Evolutionary conservation across 2,113 vertebrate genomes (phyloP).

Genomic region (Toxostoma redivivum): DNA sequence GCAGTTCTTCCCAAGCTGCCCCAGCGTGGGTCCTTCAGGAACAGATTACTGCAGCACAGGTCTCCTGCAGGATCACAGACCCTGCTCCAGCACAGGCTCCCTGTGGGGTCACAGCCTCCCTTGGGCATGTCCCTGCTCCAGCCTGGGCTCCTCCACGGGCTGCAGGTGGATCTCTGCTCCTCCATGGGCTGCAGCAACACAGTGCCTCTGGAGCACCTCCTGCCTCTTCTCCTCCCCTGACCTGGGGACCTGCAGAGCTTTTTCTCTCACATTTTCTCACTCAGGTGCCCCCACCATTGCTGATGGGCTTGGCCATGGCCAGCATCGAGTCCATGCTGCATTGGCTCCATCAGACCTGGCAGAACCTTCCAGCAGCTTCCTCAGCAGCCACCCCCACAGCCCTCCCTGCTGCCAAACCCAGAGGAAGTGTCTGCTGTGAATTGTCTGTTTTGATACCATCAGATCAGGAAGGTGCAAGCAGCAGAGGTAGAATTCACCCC

Average conservation of each 20-base stretch:
- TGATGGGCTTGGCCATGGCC: not conserved
- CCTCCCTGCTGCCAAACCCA: not conserved
- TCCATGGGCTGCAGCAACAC: not conserved
- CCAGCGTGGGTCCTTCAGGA: not conserved
- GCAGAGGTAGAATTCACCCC: not conserved
- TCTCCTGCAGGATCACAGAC: not conserved
- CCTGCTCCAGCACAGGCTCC: not conserved
- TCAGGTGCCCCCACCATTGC: fast-evolving
- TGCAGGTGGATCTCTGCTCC: not conserved
- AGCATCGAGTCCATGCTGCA: too few species aligned
- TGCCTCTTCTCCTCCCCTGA: not conserved
- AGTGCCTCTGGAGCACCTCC: not conserved
- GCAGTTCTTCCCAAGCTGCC: not conserved
- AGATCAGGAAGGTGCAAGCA: not conserved
- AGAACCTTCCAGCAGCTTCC: not conserved
- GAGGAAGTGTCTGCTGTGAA: not conserved
- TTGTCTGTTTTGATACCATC: not conserved
- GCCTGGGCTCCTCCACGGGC: fast-evolving
- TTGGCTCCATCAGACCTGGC: fast-evolving
- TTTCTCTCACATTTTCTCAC: not conserved
- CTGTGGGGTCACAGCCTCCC: not conserved
- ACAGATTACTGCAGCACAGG: fast-evolving
- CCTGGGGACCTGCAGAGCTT: not conserved
- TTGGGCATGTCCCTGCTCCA: not conserved
- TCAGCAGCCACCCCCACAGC: not conserved